Conservation (phyloP, 2,113 vertebrate species). For the Datnioides undecimradiatus region DNA sequence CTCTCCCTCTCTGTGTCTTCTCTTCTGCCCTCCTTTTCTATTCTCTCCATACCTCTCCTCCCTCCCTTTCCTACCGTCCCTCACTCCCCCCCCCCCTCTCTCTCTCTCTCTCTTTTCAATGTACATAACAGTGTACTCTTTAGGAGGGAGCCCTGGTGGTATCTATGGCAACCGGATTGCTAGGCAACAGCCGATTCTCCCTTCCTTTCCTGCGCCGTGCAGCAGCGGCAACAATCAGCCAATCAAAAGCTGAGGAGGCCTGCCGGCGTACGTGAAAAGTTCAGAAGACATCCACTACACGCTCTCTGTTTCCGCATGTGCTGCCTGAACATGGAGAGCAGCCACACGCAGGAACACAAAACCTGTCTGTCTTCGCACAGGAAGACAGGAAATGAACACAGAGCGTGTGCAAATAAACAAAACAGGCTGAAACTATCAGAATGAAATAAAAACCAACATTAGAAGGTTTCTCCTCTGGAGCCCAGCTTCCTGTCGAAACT, state of each 20-base stretch:
- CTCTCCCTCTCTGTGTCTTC: slow-evolving; percentile 20
- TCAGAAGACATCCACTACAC: slow-evolving; percentile 42
- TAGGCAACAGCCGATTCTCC: slow-evolving; percentile 86
- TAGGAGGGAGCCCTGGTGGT: slow-evolving; percentile 85
- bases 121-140: slow-evolving; percentile 86
- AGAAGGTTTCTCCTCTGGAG: not conserved
- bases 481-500: not conserved
- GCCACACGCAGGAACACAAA: not conserved
- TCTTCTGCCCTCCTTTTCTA: slow-evolving; percentile 16
- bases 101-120: slow-evolving; percentile 78
- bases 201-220: slow-evolving; percentile 72
- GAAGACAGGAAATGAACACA: not conserved
- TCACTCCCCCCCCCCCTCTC: too few relatives aligned
- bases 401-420: not conserved
- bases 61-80: not conserved
- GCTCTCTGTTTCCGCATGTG: slow-evolving; percentile 11
- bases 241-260: slow-evolving; percentile 65
- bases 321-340: not conserved
- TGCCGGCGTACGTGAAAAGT: slow-evolving; percentile 73
- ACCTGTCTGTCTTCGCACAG: not conserved
- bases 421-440: not conserved
- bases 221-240: slow-evolving; percentile 70
- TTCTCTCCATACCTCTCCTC: slow-evolving; percentile 48
- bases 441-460: not conserved
- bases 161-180: slow-evolving; percentile 89